Conservation (phyloP, 1,140 invertebrate genomes). For the Venustaconcha ellipsiformis region DNA sequence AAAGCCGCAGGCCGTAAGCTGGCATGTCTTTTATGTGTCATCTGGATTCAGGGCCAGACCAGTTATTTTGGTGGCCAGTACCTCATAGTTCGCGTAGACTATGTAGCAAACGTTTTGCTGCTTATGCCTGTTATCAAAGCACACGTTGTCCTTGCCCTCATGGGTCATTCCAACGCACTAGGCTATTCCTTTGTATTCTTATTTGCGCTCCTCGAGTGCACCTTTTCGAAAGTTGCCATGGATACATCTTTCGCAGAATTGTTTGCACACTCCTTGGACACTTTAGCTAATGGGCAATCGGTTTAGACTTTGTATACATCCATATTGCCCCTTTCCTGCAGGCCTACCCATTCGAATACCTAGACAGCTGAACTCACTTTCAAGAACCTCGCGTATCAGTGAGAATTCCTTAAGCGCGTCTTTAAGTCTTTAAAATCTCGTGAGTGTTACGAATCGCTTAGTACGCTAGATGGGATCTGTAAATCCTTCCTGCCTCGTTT, state of each 20-base stretch:
- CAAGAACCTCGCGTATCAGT: too few species aligned
- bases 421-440: too few species aligned
- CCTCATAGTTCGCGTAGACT: constrained; percentile 5
- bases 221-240: constrained; percentile 21
- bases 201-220: constrained; percentile 2
- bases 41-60: background rate
- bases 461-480: too few species aligned
- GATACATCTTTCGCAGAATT: constrained; percentile 33
- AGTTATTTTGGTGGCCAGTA: background rate
- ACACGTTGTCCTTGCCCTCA: background rate
- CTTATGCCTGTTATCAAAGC: constrained; percentile 1
- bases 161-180: background rate
- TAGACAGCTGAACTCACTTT: too few species aligned
- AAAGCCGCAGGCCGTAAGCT: constrained; percentile 12
- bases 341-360: too few species aligned
- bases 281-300: constrained; percentile 16
- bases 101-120: background rate
- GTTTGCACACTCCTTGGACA: constrained; percentile 2
- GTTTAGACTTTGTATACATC: constrained; percentile 29
- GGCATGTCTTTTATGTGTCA: constrained; percentile 5
- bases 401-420: too few species aligned
- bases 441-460: too few species aligned
- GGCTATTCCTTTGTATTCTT: constrained; percentile 13
- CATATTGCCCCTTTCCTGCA: constrained; percentile 21
- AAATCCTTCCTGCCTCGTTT: too few species aligned